Percentiles rank a stretch among this genome's conserved stretches.
Evolutionary conservation across 2,797 vertebrate species (phyloP).

Genomic region (Remorina albescens): DNA sequence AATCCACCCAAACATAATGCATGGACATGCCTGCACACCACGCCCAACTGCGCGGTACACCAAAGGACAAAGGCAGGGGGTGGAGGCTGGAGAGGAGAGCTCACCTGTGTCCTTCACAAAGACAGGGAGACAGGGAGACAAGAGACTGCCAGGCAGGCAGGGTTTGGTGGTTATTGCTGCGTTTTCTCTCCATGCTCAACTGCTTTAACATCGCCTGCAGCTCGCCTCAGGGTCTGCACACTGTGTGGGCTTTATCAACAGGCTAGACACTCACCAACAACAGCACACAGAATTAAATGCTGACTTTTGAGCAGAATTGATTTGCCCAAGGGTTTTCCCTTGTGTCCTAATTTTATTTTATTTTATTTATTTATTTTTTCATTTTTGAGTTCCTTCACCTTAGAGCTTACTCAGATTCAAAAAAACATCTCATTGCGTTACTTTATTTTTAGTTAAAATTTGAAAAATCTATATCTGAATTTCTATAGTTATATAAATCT

Average conservation of each 20-base stretch:
- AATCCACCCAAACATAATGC: slow-evolving; percentile 4
- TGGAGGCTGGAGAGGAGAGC: not conserved
- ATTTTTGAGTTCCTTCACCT: not conserved
- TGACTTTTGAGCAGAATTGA: slow-evolving; percentile 15
- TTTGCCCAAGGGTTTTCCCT: slow-evolving; percentile 2
- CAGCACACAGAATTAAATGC: slow-evolving; percentile 21
- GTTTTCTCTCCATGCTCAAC: slow-evolving; percentile 59
- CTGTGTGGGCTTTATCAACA: slow-evolving; percentile 60
- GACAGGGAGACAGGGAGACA: slow-evolving; percentile 6
- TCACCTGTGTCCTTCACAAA: slow-evolving; percentile 15
- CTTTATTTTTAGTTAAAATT: not conserved
- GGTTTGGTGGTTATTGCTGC: slow-evolving; percentile 27
- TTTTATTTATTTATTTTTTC: too few species aligned
- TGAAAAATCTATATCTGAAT: too few species aligned
- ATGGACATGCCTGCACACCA: not conserved
- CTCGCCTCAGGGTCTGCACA: slow-evolving; percentile 56
- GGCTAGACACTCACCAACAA: slow-evolving; percentile 29
- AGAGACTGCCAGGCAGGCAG: slow-evolving; percentile 7
- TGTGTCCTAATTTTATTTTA: not conserved
- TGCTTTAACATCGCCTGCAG: slow-evolving; percentile 64
- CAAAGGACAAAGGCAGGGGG: not conserved
- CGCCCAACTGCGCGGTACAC: slow-evolving; percentile 2
- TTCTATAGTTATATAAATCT: too few species aligned
- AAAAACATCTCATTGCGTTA: not conserved
- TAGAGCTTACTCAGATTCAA: not conserved